phyloP scores from a whole-genome alignment of 2,888 invertebrate genomes.

The Dicycla oo region DNA sequence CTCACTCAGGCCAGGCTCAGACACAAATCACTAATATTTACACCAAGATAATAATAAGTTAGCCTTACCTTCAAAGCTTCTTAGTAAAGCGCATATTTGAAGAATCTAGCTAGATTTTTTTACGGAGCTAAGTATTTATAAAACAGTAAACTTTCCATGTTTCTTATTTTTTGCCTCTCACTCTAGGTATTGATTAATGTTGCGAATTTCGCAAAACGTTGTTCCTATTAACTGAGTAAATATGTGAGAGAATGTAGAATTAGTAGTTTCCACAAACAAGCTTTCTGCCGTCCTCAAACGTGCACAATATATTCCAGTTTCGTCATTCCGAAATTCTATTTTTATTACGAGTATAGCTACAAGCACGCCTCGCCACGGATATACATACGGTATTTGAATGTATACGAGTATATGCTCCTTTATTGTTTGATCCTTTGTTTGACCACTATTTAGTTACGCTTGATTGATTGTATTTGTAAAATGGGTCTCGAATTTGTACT shows the following conservation, averaged over 20 bases:
- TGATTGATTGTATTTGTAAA: neutral
- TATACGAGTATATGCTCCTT: no score
- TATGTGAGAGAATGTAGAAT: neutral
- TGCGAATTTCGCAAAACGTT: neutral
- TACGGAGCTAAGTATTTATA: neutral
- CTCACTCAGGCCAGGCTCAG: slow-evolving; percentile 18
- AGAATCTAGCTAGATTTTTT: slow-evolving; percentile 18
- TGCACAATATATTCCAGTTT: slow-evolving; percentile 2
- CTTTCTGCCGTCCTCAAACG: neutral
- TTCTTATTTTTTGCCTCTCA: neutral
- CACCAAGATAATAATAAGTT: slow-evolving; percentile 3
- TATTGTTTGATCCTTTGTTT: neutral
- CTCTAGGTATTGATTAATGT: neutral
- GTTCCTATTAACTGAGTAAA: neutral
- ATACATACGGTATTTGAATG: no score
- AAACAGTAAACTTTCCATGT: neutral
- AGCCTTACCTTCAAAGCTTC: neutral
- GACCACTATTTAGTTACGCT: neutral
- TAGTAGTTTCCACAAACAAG: neutral
- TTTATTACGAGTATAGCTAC: no score
- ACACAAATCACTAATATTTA: slow-evolving; percentile 20
- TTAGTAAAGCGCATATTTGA: slow-evolving; percentile 6
- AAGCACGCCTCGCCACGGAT: neutral
- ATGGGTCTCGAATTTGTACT: neutral
- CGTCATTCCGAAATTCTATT: neutral